Conservation (phyloP, 2,888 invertebrate genomes). For the Protophormia terraenovae region DNA sequence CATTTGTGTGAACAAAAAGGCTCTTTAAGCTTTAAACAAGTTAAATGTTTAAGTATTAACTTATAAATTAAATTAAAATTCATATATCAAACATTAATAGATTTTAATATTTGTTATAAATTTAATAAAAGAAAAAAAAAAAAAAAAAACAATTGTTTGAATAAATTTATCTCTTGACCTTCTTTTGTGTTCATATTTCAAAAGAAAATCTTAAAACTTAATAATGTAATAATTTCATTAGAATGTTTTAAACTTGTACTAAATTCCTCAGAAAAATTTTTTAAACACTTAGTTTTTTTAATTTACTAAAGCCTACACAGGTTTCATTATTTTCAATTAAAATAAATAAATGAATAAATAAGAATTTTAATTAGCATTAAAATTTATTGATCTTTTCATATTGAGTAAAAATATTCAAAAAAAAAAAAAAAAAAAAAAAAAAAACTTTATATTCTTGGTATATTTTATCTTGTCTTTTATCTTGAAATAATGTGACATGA, state of each 20-base stretch:
- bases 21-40: neutral
- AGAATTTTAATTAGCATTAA: neutral
- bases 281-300: neutral
- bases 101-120: neutral
- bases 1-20: neutral
- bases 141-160: too few relatives aligned
- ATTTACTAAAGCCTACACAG: neutral
- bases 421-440: neutral
- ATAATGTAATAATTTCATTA: too few relatives aligned
- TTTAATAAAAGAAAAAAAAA: too few relatives aligned
- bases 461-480: constrained; percentile 15
- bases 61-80: neutral
- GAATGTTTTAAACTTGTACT: too few relatives aligned
- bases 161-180: neutral
- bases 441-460: neutral
- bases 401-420: neutral
- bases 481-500: constrained; percentile 24
- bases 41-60: neutral
- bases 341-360: neutral
- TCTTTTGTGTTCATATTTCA: neutral
- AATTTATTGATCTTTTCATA: constrained; percentile 5
- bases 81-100: neutral
- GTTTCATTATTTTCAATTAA: neutral
- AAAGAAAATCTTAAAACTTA: neutral
- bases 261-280: neutral